Conservation (phyloP, 2,888 invertebrate genomes). For the Temnothorax ravouxi region DNA sequence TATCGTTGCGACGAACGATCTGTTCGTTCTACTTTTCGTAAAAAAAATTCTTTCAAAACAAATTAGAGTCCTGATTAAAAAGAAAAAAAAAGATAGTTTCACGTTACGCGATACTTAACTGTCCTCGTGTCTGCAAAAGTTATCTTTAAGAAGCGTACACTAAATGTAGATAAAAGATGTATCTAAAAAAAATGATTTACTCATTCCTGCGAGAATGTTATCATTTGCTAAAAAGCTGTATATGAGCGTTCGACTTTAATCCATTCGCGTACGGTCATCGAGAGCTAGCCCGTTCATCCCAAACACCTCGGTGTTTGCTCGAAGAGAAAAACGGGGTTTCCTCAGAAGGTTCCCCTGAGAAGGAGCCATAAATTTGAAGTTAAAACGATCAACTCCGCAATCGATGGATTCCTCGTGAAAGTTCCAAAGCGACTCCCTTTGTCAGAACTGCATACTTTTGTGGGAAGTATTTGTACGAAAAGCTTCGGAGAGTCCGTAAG, state of each 20-base stretch:
- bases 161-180: constrained; percentile 29
- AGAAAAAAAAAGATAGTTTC: neutral
- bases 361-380: neutral
- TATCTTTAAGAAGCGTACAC: constrained; percentile 11
- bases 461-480: constrained; percentile 20
- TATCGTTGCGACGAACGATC: neutral
- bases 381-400: neutral
- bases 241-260: neutral
- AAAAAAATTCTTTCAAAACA: neutral
- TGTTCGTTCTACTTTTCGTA: neutral
- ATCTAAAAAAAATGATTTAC: constrained; percentile 2
- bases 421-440: neutral
- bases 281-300: neutral
- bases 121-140: neutral
- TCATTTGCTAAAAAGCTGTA: constrained; percentile 24
- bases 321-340: neutral
- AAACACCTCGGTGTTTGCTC: neutral
- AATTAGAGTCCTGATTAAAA: neutral
- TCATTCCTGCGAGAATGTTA: constrained; percentile 9
- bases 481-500: neutral
- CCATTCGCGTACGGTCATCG: neutral
- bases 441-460: neutral
- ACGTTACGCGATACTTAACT: neutral
- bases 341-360: neutral
- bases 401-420: neutral